Evolutionary conservation across 2,797 vertebrate genomes (phyloP).

Genomic region (Erpetoichthys calabaricus): DNA sequence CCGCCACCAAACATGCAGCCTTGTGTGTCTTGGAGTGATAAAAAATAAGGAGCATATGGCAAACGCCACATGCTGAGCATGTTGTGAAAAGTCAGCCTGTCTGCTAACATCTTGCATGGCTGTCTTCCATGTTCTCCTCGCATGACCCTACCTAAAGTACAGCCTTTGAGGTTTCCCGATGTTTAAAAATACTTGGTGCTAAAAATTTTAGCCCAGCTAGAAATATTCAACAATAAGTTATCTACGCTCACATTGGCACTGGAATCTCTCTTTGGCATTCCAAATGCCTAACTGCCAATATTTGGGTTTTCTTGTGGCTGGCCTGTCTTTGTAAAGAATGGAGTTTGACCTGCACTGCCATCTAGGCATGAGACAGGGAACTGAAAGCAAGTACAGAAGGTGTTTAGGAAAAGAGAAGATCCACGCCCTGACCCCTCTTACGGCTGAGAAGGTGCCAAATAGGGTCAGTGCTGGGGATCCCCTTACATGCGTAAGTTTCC

Average conservation of each 20-base stretch:
- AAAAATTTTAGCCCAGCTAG: constrained; percentile 37
- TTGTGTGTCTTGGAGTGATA: not conserved
- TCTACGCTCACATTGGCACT: too few species aligned
- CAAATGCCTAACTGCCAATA: too few species aligned
- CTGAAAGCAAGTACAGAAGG: not conserved
- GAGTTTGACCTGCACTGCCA: not conserved
- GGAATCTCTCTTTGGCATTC: too few species aligned
- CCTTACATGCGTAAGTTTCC: too few species aligned
- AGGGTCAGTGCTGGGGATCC: too few species aligned
- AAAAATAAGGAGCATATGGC: constrained; percentile 25
- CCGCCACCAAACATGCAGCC: too few species aligned
- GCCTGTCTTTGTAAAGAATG: not conserved
- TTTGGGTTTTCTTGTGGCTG: too few species aligned
- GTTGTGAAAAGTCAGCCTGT: constrained; percentile 32
- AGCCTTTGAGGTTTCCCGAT: constrained; percentile 58
- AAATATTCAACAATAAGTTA: too few species aligned
- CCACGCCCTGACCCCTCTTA: too few species aligned
- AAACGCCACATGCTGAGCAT: constrained; percentile 24
- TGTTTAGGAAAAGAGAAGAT: too few species aligned
- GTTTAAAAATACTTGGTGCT: constrained; percentile 49
- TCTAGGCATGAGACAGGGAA: not conserved
- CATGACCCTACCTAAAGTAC: constrained; percentile 57
- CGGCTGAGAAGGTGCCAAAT: too few species aligned
- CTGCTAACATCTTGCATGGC: constrained; percentile 50
- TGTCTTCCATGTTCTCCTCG: constrained; percentile 64